Conservation (phyloP, 2,113 vertebrate genomes). For the Toxotes chatareus region DNA sequence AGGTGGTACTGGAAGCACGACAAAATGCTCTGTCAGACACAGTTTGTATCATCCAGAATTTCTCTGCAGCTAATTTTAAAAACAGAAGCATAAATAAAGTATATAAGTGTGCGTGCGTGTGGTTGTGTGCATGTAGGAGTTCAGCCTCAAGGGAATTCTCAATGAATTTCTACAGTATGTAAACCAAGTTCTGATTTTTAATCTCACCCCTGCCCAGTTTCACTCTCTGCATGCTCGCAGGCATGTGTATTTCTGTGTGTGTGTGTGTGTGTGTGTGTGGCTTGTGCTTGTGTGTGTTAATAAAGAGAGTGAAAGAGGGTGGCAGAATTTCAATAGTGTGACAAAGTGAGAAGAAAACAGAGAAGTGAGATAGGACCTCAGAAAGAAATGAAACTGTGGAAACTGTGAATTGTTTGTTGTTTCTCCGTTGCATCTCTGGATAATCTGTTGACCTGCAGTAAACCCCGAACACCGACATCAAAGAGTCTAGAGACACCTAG, state of each 20-base stretch:
- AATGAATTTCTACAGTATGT: background rate
- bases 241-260: background rate
- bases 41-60: background rate
- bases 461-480: conserved; percentile 20
- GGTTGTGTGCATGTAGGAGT: background rate
- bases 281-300: conserved; percentile 7
- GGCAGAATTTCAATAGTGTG: conserved; percentile 44
- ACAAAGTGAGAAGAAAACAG: conserved; percentile 39
- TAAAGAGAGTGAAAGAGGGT: conserved; percentile 8
- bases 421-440: conserved; percentile 15
- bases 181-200: conserved; percentile 30
- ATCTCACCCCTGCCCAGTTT: background rate
- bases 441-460: conserved; percentile 24
- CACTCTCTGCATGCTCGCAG: background rate
- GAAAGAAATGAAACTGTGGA: conserved; percentile 24
- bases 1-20: background rate
- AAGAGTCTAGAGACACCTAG: conserved; percentile 17
- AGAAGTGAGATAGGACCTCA: background rate
- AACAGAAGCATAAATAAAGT: conserved; percentile 5
- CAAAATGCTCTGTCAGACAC: conserved; percentile 8
- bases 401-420: conserved; percentile 31
- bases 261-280: background rate
- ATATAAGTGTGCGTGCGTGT: conserved; percentile 1
- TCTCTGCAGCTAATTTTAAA: background rate
- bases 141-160: background rate